Evolutionary conservation across 2,888 invertebrate genomes (phyloP).

Genomic region (Sminthurides aquaticus): DNA sequence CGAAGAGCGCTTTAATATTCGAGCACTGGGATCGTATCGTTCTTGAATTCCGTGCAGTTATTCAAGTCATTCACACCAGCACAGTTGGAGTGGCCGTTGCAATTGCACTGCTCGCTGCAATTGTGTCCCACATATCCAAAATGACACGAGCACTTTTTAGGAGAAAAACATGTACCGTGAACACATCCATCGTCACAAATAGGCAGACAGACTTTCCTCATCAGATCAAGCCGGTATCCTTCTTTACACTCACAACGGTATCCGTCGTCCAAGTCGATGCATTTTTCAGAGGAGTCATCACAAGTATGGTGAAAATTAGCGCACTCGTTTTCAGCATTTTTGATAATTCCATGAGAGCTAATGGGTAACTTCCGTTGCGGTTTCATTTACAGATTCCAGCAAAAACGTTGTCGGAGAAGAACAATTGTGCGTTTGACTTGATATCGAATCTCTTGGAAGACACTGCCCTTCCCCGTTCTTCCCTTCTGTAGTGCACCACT

Average conservation of each 20-base stretch:
- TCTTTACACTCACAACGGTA: constrained; percentile 69
- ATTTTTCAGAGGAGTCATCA: constrained; percentile 75
- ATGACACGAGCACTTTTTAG: constrained; percentile 77
- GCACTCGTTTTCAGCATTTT: constrained; percentile 87
- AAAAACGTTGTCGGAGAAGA: background rate
- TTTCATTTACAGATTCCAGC: constrained; percentile 16
- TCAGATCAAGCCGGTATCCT: constrained; percentile 30
- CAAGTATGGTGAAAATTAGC: constrained; percentile 84
- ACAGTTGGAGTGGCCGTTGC: constrained; percentile 90
- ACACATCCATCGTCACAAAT: constrained; percentile 79
- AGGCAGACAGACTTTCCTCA: constrained; percentile 58
- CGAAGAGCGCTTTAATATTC: constrained; percentile 80
- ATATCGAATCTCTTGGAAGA: constrained; percentile 55
- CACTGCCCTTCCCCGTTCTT: constrained; percentile 53
- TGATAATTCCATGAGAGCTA: constrained; percentile 69
- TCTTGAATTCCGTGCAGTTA: constrained; percentile 73
- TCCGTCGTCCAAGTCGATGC: constrained; percentile 69
- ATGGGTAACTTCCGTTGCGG: constrained; percentile 1
- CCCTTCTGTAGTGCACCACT: constrained; percentile 69
- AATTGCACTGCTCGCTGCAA: constrained; percentile 88
- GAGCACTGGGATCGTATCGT: constrained; percentile 90
- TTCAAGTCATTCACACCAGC: constrained; percentile 76
- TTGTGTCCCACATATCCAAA: constrained; percentile 92
- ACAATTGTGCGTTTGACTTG: constrained; percentile 18
- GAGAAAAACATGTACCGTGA: constrained; percentile 72